phyloP scores from a whole-genome alignment of 2,113 vertebrate species.

The Hydropotes inermis region DNA sequence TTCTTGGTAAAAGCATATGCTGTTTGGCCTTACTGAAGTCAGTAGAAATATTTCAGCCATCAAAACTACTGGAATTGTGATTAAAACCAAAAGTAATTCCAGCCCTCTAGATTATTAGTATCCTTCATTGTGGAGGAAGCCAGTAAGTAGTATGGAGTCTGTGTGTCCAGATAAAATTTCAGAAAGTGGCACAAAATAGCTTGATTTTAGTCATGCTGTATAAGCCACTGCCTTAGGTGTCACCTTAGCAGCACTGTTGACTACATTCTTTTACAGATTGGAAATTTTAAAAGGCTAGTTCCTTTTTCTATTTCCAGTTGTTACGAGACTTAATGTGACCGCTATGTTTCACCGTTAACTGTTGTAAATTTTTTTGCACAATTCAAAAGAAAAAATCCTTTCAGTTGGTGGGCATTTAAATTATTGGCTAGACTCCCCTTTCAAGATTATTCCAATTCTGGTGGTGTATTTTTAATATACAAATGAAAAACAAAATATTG shows the following conservation, averaged over 20 bases:
- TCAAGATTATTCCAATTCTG: neutral
- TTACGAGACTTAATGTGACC: neutral
- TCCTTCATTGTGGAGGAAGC: neutral
- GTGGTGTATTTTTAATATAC: constrained; percentile 1
- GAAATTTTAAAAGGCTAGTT: constrained; percentile 7
- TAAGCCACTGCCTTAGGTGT: neutral
- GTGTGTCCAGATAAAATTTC: neutral
- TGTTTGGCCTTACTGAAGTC: neutral
- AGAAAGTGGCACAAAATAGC: neutral
- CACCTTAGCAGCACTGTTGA: neutral
- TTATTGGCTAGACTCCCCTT: constrained; percentile 11
- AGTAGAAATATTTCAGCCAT: neutral
- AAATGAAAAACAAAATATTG: constrained; percentile 51
- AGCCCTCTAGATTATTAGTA: neutral
- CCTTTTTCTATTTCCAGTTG: constrained; percentile 6
- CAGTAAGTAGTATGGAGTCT: neutral
- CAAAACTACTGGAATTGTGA: neutral
- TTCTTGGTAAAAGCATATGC: neutral
- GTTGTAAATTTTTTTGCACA: neutral
- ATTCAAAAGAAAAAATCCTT: neutral
- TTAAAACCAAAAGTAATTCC: constrained; percentile 24
- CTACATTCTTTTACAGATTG: neutral
- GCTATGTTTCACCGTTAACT: neutral
- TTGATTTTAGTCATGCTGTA: neutral
- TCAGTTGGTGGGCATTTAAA: neutral